phyloP scores from a whole-genome alignment of 2,797 vertebrate genomes.

The Notoglanidium macrostoma region DNA sequence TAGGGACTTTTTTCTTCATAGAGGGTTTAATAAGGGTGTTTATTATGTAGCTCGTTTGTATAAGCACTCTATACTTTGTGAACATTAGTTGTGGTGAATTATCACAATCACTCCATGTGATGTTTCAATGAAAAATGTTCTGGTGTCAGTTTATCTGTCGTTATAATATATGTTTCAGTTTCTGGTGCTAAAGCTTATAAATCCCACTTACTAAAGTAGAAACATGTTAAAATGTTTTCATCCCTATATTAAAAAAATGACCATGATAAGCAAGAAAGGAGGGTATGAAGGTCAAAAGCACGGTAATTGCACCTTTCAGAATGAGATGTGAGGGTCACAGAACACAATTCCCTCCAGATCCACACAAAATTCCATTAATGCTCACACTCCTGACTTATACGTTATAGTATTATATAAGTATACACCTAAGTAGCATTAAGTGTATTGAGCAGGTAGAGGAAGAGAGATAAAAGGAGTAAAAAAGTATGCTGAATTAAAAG shows the following conservation, averaged over 20 bases:
- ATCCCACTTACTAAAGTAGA: too few relatives aligned
- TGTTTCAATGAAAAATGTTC: too few relatives aligned
- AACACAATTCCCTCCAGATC: constrained; percentile 26
- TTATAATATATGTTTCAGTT: background rate
- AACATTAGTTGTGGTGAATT: too few relatives aligned
- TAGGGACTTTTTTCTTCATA: background rate
- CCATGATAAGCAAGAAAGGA: constrained; percentile 14
- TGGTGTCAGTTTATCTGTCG: too few relatives aligned
- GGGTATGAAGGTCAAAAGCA: constrained; percentile 59
- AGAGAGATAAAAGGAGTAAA: background rate
- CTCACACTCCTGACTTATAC: background rate
- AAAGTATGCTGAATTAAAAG: constrained; percentile 17
- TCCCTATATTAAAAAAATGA: background rate
- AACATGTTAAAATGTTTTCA: too few relatives aligned
- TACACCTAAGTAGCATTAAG: background rate
- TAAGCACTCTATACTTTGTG: too few relatives aligned
- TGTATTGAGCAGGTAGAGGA: constrained; percentile 9
- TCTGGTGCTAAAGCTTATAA: background rate
- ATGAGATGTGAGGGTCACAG: constrained; percentile 42
- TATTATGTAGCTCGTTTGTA: too few relatives aligned
- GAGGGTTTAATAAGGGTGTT: too few relatives aligned
- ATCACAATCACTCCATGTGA: too few relatives aligned
- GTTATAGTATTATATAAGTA: background rate
- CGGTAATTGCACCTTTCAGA: constrained; percentile 62
- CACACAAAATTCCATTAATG: background rate